Percentiles rank a stretch among this genome's conserved stretches.
phyloP scores from a whole-genome alignment of 1,140 invertebrate species.

The Plutomurus gul region DNA sequence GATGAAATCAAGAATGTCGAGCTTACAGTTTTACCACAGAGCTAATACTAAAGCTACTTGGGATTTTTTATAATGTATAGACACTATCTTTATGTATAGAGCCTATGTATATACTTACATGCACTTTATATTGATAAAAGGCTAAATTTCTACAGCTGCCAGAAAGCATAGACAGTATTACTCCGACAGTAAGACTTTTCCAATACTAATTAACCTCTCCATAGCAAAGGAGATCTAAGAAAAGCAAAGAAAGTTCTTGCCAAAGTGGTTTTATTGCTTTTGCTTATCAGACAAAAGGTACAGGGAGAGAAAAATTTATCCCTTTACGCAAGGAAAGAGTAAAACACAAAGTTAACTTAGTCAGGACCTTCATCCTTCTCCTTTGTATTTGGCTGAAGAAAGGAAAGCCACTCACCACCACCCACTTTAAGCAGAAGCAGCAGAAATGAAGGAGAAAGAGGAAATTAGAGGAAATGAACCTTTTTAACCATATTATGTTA shows the following conservation, averaged over 20 bases:
- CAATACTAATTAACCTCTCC: conserved; percentile 12
- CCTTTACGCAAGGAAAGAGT: not conserved
- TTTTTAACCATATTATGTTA: conserved; percentile 40
- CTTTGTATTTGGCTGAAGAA: not conserved
- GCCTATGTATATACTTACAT: too few relatives aligned
- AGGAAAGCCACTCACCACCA: not conserved
- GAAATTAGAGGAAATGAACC: conserved; percentile 37
- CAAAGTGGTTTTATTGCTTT: conserved; percentile 25
- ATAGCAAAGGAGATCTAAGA: not conserved
- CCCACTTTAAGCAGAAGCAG: conserved; percentile 3
- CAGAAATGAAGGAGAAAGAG: not conserved
- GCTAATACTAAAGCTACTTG: too few relatives aligned
- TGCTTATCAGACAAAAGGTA: conserved; percentile 15
- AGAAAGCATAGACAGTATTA: not conserved
- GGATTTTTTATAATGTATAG: too few relatives aligned
- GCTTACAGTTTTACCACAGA: too few relatives aligned
- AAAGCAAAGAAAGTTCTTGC: not conserved
- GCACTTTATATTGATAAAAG: not conserved
- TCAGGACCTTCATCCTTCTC: not conserved
- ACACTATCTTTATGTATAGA: too few relatives aligned
- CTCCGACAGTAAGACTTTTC: not conserved
- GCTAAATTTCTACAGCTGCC: not conserved
- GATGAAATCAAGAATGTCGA: too few relatives aligned
- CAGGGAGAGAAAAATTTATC: not conserved
- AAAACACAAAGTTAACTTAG: conserved; percentile 21